Evolutionary conservation across 1,140 invertebrate genomes (phyloP).

Genomic region (Orius insidiosus): DNA sequence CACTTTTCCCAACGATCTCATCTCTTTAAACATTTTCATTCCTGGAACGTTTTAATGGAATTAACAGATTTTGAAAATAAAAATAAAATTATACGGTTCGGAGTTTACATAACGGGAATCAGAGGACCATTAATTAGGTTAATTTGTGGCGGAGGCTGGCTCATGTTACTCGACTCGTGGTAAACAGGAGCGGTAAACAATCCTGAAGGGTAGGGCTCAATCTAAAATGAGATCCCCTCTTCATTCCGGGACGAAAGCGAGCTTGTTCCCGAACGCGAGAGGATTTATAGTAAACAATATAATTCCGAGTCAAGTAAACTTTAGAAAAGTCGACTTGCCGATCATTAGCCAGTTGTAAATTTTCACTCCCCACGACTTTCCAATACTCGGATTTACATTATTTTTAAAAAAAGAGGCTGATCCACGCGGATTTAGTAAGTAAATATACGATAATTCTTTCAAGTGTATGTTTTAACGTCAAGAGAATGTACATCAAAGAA

Average conservation of each 20-base stretch:
- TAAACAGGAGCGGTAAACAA: constrained; percentile 3
- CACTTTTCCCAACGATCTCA: no score
- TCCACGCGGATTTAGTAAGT: not conserved
- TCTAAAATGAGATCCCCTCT: not conserved
- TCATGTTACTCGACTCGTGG: not conserved
- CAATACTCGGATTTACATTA: not conserved
- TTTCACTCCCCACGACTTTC: not conserved
- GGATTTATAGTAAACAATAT: constrained; percentile 5
- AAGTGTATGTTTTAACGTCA: not conserved
- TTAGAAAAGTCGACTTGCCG: not conserved
- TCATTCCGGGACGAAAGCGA: not conserved
- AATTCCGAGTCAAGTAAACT: constrained; percentile 2
- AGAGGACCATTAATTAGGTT: not conserved
- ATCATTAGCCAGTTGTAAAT: constrained; percentile 1
- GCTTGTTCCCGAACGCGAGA: not conserved
- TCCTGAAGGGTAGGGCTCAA: not conserved
- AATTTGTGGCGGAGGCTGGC: not conserved
- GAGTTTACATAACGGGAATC: no score
- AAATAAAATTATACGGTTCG: no score
- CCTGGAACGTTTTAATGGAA: no score
- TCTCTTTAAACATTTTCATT: no score
- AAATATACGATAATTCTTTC: constrained; percentile 5
- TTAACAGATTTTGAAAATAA: no score
- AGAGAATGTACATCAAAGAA: no score
- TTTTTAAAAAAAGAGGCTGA: constrained; percentile 1